Percentiles rank a stretch among this genome's conserved stretches.
Evolutionary conservation across 1,140 invertebrate species (phyloP).

Genomic region (Drosophila nikananu): DNA sequence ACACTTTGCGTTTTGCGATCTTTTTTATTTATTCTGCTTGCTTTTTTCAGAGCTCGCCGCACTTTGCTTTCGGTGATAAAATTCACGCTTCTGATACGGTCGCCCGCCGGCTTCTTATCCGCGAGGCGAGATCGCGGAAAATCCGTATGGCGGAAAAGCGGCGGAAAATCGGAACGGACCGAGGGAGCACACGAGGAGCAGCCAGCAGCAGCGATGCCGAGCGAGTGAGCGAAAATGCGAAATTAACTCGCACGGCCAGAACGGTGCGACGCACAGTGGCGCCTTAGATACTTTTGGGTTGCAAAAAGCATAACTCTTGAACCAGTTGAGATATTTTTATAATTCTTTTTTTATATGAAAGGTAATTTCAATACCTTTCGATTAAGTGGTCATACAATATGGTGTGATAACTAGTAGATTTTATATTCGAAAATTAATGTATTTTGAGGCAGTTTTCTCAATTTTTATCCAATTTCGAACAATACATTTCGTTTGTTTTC

Average conservation of each 20-base stretch:
- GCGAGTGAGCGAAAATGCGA: conserved; percentile 51
- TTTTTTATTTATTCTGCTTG: conserved; percentile 24
- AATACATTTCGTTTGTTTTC: too few relatives aligned
- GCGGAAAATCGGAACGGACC: conserved; percentile 10
- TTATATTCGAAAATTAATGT: too few relatives aligned
- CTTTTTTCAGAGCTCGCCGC: conserved; percentile 17
- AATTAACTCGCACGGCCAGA: conserved; percentile 18
- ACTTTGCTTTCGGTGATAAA: conserved; percentile 31
- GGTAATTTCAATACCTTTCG: too few relatives aligned
- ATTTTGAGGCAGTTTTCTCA: too few relatives aligned
- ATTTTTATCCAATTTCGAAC: too few relatives aligned
- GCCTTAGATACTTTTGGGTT: too few relatives aligned
- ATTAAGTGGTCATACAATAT: too few relatives aligned
- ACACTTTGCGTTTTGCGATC: conserved; percentile 39
- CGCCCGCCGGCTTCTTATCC: conserved; percentile 59
- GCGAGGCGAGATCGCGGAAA: conserved; percentile 32
- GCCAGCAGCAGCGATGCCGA: conserved; percentile 45
- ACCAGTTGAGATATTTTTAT: too few relatives aligned
- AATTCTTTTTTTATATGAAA: too few relatives aligned
- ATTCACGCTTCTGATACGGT: conserved; percentile 36
- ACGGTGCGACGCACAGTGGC: too few relatives aligned
- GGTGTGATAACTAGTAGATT: too few relatives aligned
- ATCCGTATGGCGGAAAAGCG: conserved; percentile 9
- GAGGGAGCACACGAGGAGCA: conserved; percentile 30
- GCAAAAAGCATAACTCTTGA: too few relatives aligned